Conservation (phyloP, 30 jellyfish, hydroid and myxozoan genomes). For the Phacellophora camtschatica region DNA sequence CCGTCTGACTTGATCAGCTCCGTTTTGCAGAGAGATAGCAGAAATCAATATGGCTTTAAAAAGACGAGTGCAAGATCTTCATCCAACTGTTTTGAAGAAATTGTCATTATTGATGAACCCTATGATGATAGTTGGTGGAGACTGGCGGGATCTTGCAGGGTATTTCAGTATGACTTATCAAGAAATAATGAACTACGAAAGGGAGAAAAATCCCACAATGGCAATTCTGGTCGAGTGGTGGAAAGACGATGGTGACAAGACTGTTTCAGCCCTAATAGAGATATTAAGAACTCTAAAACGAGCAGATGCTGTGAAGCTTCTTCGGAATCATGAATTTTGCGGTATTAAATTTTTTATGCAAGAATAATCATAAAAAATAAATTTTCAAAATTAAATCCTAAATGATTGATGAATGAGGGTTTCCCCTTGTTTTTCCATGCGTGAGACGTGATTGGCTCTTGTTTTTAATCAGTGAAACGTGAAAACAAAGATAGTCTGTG, state of each 20-base stretch:
- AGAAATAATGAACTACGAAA: slow-evolving; percentile 23
- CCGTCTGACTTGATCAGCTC: too few relatives aligned
- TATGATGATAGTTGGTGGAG: slow-evolving; percentile 39
- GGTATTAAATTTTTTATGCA: slow-evolving; percentile 12
- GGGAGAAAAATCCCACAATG: slow-evolving; percentile 57
- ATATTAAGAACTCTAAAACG: not conserved
- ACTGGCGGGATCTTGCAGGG: slow-evolving; percentile 73
- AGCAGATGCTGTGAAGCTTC: slow-evolving; percentile 13
- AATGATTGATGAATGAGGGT: too few relatives aligned
- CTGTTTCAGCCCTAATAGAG: not conserved
- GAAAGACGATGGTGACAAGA: slow-evolving; percentile 27
- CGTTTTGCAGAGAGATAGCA: too few relatives aligned
- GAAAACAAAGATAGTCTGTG: too few relatives aligned
- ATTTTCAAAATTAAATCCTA: too few relatives aligned
- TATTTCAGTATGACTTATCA: slow-evolving; percentile 14
- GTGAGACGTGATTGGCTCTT: too few relatives aligned
- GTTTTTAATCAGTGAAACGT: too few relatives aligned
- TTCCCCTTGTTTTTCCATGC: too few relatives aligned
- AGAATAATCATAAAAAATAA: not conserved
- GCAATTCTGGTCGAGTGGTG: slow-evolving; percentile 67
- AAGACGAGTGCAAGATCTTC: slow-evolving; percentile 48
- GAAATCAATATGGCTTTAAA: not conserved
- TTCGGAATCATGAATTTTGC: slow-evolving; percentile 26
- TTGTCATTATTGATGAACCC: slow-evolving; percentile 61
- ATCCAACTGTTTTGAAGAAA: slow-evolving; percentile 1